These are phyloP conservation scores for Gephyroberyx darwinii DNA, from an alignment of 2,797 vertebrate genomes.

Conservation along the genomic window DNA sequence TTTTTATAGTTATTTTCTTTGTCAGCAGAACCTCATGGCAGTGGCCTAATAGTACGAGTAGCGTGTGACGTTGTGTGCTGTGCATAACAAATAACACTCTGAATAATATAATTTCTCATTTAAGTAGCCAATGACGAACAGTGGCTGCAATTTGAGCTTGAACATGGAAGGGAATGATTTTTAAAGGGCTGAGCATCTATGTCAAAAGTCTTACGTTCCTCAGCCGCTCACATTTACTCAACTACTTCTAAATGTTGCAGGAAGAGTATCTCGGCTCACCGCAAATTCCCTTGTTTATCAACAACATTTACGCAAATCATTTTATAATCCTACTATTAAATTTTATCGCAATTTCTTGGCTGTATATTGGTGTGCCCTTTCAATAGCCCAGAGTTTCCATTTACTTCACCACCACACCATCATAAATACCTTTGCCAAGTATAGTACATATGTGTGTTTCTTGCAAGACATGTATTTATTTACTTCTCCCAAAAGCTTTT, in stretches of 20 bases:
- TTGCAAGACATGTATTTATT: not conserved
- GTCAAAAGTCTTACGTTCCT: not conserved
- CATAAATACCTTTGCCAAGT: not conserved
- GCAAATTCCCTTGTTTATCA: not conserved
- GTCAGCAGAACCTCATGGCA: too few relatives aligned
- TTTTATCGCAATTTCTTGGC: not conserved
- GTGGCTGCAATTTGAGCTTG: not conserved
- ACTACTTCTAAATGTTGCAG: not conserved
- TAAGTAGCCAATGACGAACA: too few relatives aligned
- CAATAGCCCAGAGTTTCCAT: not conserved
- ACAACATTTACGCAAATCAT: not conserved
- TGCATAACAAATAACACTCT: too few relatives aligned
- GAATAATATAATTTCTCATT: too few relatives aligned
- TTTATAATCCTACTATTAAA: too few relatives aligned
- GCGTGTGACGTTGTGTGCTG: too few relatives aligned
- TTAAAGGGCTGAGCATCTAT: not conserved
- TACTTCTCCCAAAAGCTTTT: not conserved
- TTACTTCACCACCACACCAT: not conserved
- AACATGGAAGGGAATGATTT: not conserved
- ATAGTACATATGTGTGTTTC: constrained; percentile 3
- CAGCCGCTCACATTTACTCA: not conserved
- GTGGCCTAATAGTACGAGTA: too few relatives aligned
- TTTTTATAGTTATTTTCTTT: too few relatives aligned
- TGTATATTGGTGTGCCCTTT: not conserved
- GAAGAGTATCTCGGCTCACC: not conserved